These are phyloP conservation scores for Halictus quadricinctus DNA, from an alignment of 2,888 invertebrate species.

Conservation along the genomic window DNA sequence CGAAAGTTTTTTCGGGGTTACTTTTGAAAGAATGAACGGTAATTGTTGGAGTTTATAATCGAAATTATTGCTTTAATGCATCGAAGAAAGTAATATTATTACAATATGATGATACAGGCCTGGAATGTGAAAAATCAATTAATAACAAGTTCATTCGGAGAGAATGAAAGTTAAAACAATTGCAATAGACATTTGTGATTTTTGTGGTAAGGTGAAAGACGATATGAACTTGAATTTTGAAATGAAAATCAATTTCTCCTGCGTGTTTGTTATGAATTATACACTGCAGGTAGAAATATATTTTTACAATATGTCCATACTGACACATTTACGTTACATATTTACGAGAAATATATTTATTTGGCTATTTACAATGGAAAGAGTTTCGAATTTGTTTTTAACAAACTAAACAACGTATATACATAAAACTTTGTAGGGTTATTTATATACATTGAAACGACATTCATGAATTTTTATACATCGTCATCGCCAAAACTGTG, in stretches of 20 bases:
- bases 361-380: too few relatives aligned
- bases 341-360: too few relatives aligned
- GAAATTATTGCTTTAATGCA: neutral
- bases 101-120: too few relatives aligned
- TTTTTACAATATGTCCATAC: too few relatives aligned
- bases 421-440: neutral
- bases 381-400: neutral
- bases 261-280: neutral
- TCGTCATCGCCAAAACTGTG: neutral
- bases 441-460: neutral
- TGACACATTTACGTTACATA: too few relatives aligned
- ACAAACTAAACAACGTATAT: neutral
- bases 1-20: too few relatives aligned
- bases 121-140: neutral
- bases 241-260: neutral
- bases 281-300: too few relatives aligned
- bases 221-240: neutral
- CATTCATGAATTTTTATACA: conserved; percentile 4
- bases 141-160: neutral
- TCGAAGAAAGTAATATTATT: neutral
- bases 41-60: neutral
- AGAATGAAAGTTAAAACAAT: neutral
- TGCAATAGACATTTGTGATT: neutral
- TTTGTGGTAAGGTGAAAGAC: neutral
- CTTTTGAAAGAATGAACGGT: too few relatives aligned